phyloP scores from a whole-genome alignment of 2,888 invertebrate genomes.

The Philaethria dido region DNA sequence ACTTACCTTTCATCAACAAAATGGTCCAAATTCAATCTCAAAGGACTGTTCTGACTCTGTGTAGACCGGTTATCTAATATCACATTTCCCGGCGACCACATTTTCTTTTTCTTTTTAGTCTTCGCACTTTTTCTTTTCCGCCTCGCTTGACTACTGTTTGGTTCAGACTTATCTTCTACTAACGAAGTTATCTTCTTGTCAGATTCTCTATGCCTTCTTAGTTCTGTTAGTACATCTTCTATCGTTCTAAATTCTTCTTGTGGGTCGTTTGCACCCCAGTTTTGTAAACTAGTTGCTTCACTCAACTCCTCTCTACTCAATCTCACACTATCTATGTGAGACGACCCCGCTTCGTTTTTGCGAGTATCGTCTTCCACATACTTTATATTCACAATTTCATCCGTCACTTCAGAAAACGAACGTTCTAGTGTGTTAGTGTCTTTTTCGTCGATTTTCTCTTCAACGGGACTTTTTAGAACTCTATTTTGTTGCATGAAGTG shows the following conservation, averaged over 20 bases:
- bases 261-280: conserved; percentile 58
- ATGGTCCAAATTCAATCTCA: conserved; percentile 77
- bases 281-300: conserved; percentile 54
- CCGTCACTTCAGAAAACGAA: conserved; percentile 65
- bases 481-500: conserved; percentile 76
- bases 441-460: conserved; percentile 52
- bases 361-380: conserved; percentile 65
- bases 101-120: conserved; percentile 66
- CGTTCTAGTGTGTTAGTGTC: conserved; percentile 61
- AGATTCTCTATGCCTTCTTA: conserved; percentile 61
- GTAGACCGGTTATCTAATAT: conserved; percentile 69
- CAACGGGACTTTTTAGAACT: conserved; percentile 66
- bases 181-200: conserved; percentile 57
- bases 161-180: conserved; percentile 53
- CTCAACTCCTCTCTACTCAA: conserved; percentile 58
- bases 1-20: conserved; percentile 77
- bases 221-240: conserved; percentile 68
- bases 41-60: conserved; percentile 61
- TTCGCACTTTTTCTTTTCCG: conserved; percentile 59
- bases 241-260: conserved; percentile 64
- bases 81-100: conserved; percentile 76
- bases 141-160: conserved; percentile 57
- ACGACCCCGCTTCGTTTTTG: conserved; percentile 74
- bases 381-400: conserved; percentile 68
- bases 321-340: conserved; percentile 52